Base-by-base conservation (phyloP, 2,797 vertebrate genomes). In the Pseudomugil gertrudae region DNA sequence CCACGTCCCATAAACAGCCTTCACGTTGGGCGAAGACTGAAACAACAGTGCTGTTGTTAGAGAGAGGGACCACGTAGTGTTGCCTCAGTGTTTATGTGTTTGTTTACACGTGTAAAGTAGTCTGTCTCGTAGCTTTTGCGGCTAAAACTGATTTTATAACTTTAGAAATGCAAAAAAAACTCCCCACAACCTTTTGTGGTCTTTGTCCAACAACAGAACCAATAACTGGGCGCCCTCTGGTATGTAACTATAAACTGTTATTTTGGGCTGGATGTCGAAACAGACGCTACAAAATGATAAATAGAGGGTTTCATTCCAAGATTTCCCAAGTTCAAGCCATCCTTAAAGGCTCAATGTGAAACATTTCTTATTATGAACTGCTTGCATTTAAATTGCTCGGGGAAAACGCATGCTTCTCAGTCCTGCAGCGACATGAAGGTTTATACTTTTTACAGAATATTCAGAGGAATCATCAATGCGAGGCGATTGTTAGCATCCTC, bases 291-390 rank as follows among this genome's bases (percentile, higher is more conserved):
- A 56, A 60, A 56, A 61, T 63, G 23, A 57, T 47, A 77, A 68
- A 78, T 54, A 10, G 15, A 26, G 43, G 45, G 64, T 57, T 81
- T 83, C 52, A 69, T 81, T 85, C 66, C 70, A 74, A 64, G 72
- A 69, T 53, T 24, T 79, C 9, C 38, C 32, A 66, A 73, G 1
- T 27, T 53, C 8, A 56, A 64, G 13, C 23, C 45, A 27, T 32
- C 8, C n/a, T 61, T 66, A 57, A 59, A 59, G 23, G 54, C 9
- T 13, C 4, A 43, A 19, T 65, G 13, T 3, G 33, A 50, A 9
- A 14, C 26, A 51, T 32, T 33, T 59, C 59, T 15, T 60, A 1
- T 24, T 59, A 57, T 27, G 33, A 71, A 23, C 14, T 52, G 19
- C 50, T 17, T 59, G 47, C n/a, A 60, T 57, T 69, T 52, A 14